Conservation (phyloP, 1,140 invertebrate species). For the Stratiolaelaps scimitus region DNA sequence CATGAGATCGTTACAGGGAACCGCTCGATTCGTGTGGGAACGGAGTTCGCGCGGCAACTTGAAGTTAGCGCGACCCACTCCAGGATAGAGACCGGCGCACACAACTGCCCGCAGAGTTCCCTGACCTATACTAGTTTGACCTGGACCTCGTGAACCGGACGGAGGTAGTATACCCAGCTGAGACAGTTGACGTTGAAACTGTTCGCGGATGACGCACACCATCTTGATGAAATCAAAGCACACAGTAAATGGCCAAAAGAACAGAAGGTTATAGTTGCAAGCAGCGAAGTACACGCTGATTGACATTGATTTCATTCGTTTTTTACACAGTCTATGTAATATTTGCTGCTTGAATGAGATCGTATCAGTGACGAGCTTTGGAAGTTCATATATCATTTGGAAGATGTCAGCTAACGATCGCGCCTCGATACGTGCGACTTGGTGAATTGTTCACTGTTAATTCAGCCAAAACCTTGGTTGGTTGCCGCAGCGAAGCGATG, state of each 20-base stretch:
- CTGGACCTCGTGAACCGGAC: no score
- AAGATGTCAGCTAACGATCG: no score
- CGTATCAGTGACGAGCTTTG: no score
- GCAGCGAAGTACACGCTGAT: no score
- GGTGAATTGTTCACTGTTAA: no score
- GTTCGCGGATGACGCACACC: not conserved
- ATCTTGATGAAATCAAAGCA: constrained; percentile 2
- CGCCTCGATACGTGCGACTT: no score
- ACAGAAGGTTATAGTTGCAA: not conserved
- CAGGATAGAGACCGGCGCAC: constrained; percentile 16
- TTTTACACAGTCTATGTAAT: no score
- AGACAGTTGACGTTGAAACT: not conserved
- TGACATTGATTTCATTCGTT: no score
- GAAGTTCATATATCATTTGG: no score
- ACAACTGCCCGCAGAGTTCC: constrained; percentile 13
- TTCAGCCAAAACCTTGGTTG: no score
- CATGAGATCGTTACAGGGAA: not conserved
- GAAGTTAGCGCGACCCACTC: not conserved
- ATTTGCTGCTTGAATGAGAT: no score
- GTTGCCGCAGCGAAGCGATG: no score
- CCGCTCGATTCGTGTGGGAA: not conserved
- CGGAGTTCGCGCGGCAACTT: not conserved
- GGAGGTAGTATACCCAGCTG: not conserved
- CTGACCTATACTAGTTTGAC: not conserved
- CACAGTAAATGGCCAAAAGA: not conserved